Conservation (phyloP, 2,888 invertebrate genomes). For the Tetramorium bicarinatum region DNA sequence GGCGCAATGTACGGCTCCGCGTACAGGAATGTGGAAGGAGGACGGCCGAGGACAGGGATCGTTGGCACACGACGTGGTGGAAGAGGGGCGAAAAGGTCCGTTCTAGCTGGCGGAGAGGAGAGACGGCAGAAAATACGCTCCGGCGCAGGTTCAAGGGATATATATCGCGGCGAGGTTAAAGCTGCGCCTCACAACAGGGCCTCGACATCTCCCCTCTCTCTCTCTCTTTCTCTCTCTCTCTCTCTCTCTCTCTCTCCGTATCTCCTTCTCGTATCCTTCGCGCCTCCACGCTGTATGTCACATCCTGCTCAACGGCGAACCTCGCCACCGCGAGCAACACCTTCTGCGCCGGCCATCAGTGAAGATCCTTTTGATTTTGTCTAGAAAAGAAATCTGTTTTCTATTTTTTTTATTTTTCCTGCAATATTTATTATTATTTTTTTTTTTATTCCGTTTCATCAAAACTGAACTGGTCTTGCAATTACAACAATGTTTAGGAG, state of each 20-base stretch:
- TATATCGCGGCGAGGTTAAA: slow-evolving; percentile 81
- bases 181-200: slow-evolving; percentile 81
- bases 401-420: background rate
- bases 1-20: slow-evolving; percentile 73
- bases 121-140: slow-evolving; percentile 82
- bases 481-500: background rate
- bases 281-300: slow-evolving; percentile 41
- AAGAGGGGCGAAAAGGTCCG: slow-evolving; percentile 50
- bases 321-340: slow-evolving; percentile 76
- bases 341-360: slow-evolving; percentile 72
- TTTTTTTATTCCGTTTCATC: background rate
- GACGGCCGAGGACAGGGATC: slow-evolving; percentile 74
- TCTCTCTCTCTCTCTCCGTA: slow-evolving; percentile 48
- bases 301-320: slow-evolving; percentile 54
- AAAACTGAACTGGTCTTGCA: background rate
- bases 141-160: slow-evolving; percentile 86
- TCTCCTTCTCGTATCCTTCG: slow-evolving; percentile 16
- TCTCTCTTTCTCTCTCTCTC: slow-evolving; percentile 48
- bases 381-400: slow-evolving; percentile 23
- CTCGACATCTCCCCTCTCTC: slow-evolving; percentile 80
- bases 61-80: slow-evolving; percentile 68
- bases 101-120: slow-evolving; percentile 61
- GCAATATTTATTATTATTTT: slow-evolving; percentile 28
- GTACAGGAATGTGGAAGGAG: slow-evolving; percentile 81
- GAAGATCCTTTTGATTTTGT: slow-evolving; percentile 36